Conservation (phyloP, 2,888 invertebrate species). For the Thalpophila matura region DNA sequence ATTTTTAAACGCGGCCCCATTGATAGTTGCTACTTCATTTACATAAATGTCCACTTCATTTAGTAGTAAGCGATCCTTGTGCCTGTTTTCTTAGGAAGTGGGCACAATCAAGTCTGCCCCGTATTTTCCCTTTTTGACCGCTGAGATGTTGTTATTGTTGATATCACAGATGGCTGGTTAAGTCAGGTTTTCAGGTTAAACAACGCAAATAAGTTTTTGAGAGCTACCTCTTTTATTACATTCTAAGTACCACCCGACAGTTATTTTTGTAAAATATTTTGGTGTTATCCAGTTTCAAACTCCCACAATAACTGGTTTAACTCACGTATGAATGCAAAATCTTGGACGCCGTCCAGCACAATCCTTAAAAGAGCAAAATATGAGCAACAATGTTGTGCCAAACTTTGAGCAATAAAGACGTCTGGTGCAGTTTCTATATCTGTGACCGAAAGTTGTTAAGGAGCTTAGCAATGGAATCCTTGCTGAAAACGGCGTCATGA, state of each 20-base stretch:
- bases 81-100: slow-evolving; percentile 59
- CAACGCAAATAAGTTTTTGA: slow-evolving; percentile 39
- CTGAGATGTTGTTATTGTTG: slow-evolving; percentile 36
- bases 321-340: slow-evolving; percentile 40
- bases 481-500: slow-evolving; percentile 11
- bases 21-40: slow-evolving; percentile 64
- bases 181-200: slow-evolving; percentile 42
- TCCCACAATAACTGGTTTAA: slow-evolving; percentile 20
- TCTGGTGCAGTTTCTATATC: slow-evolving; percentile 50
- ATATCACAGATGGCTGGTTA: slow-evolving; percentile 35
- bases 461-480: slow-evolving; percentile 41
- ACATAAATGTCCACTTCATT: slow-evolving; percentile 71
- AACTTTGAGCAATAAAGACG: slow-evolving; percentile 50
- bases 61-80: slow-evolving; percentile 60
- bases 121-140: slow-evolving; percentile 42
- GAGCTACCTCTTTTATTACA: slow-evolving; percentile 3
- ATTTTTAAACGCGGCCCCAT: slow-evolving; percentile 56
- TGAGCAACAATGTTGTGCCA: slow-evolving; percentile 51
- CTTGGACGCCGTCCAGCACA: slow-evolving; percentile 52
- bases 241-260: background rate
- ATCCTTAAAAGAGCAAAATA: slow-evolving; percentile 53
- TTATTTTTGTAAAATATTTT: slow-evolving; percentile 2
- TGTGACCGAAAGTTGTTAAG: slow-evolving; percentile 33
- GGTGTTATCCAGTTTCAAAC: slow-evolving; percentile 19
- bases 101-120: slow-evolving; percentile 48